Evolutionary conservation across 2,113 vertebrate genomes (phyloP).

Genomic region (Semnornis frantzii): DNA sequence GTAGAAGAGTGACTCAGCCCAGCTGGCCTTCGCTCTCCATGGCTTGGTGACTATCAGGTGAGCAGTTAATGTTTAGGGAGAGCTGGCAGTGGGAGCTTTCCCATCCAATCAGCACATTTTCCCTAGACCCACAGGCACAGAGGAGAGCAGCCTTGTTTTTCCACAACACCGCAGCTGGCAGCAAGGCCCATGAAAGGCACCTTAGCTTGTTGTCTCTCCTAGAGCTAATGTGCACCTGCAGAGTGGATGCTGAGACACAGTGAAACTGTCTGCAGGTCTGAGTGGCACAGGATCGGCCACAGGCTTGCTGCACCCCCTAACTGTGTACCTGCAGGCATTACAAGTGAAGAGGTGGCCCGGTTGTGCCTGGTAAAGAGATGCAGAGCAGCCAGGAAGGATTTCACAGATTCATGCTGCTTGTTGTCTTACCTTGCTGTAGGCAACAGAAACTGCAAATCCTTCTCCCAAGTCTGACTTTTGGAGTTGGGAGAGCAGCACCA

Average conservation of each 20-base stretch:
- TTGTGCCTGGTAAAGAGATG: neutral
- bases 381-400: neutral
- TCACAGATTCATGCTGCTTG: fast-evolving
- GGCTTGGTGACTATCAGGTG: neutral
- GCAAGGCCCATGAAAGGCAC: neutral
- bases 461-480: neutral
- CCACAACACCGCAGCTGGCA: neutral
- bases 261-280: neutral
- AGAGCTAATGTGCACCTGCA: neutral
- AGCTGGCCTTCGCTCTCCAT: neutral
- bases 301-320: neutral
- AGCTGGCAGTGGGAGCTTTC: neutral
- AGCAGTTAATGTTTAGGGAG: slow-evolving; percentile 54
- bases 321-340: no score
- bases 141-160: neutral
- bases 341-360: neutral
- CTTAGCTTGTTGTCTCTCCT: neutral
- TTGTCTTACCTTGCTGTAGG: neutral
- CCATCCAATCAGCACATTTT: neutral
- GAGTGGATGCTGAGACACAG: neutral
- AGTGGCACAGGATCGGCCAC: neutral
- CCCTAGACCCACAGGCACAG: neutral
- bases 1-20: neutral
- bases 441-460: neutral
- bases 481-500: neutral